These are phyloP conservation scores for Cheirogaleus medius DNA, from an alignment of 2,113 vertebrate species.

Conservation along the genomic window DNA sequence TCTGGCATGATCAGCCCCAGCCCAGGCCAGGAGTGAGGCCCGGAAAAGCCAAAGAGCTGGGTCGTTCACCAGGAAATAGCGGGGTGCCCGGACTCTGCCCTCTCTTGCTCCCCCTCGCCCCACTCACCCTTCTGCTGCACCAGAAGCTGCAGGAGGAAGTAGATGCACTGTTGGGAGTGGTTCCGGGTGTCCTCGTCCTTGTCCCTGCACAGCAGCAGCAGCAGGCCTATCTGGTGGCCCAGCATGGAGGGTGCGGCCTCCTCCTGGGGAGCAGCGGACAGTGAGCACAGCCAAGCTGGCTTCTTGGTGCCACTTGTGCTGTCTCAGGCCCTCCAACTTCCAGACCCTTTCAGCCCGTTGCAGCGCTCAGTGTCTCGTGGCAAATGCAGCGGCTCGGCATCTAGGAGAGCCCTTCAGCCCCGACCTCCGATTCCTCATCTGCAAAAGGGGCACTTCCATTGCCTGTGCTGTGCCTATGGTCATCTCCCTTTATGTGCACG, in stretches of 20 bases:
- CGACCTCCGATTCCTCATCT: background rate
- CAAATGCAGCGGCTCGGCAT: rapidly evolving
- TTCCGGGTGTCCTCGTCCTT: background rate
- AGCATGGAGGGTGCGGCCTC: slow-evolving; percentile 25
- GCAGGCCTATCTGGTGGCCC: slow-evolving; percentile 61
- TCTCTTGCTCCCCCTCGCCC: background rate
- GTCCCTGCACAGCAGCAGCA: slow-evolving; percentile 61
- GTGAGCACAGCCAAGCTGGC: too few species aligned
- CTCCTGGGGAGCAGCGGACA: background rate
- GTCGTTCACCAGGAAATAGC: rapidly evolving
- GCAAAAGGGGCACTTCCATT: background rate
- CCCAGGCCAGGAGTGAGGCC: background rate
- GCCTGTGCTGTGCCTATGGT: rapidly evolving
- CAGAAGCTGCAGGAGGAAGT: slow-evolving; percentile 50
- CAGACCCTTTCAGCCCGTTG: rapidly evolving
- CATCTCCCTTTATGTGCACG: background rate
- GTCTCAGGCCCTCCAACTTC: background rate
- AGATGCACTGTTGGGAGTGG: background rate
- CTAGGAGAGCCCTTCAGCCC: background rate
- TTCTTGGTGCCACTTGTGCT: rapidly evolving
- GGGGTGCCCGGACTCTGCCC: rapidly evolving
- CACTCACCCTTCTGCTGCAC: slow-evolving; percentile 56
- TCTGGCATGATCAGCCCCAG: rapidly evolving
- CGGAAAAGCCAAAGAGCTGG: rapidly evolving
- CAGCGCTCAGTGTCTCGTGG: rapidly evolving